Evolutionary conservation across 2,888 invertebrate genomes (phyloP), one percentile per base, ranked within the genome.

Genomic region (Dermolepida albohirtum): DNA sequence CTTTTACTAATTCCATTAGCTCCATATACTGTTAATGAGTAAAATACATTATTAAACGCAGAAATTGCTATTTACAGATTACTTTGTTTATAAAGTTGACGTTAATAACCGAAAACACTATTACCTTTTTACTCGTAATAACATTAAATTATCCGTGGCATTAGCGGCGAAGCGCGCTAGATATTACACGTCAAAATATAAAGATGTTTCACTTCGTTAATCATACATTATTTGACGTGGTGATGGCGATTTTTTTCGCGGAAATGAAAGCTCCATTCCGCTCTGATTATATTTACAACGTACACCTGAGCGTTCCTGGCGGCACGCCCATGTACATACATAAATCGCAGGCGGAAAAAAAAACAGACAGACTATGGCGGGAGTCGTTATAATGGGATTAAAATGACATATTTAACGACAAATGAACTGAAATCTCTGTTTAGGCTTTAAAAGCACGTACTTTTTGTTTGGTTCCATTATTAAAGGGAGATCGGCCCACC

Each of bases 321-420:
- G 49, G 22, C 49, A 63, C 63, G 50, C 49, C 34, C 12, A 50
- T 44, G 39, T 34, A 50, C 49, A 40, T n/a, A 63, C 11, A 65
- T 16, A 55, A 43, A 12, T 22, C 40, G 41, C 41, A n/a, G 5
- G 27, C n/a, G 14, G 11, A 29, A 59, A 12, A 44, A 34, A 34
- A 34, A 34, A 34, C 34, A 34, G 34, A 34, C 34, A 34, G 34
- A 16, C 44, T 2, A 27, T 43, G 57, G 14, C 16, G 12, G 64
- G 27, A 39, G 64, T 34, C 34, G 39, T 65, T 49, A 34, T 64
- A 59, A 67, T 57, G 64, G 67, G 29, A 43, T 44, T 47, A 66
- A 44, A 52, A 51, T 70, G 70, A 70, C 70, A 70, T 66, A 66
- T 70, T 68, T 70, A 70, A 68, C 65, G 70, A 70, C 68, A 70